Conservation (phyloP, 1,140 invertebrate genomes). For the Chrysopa pallens region DNA sequence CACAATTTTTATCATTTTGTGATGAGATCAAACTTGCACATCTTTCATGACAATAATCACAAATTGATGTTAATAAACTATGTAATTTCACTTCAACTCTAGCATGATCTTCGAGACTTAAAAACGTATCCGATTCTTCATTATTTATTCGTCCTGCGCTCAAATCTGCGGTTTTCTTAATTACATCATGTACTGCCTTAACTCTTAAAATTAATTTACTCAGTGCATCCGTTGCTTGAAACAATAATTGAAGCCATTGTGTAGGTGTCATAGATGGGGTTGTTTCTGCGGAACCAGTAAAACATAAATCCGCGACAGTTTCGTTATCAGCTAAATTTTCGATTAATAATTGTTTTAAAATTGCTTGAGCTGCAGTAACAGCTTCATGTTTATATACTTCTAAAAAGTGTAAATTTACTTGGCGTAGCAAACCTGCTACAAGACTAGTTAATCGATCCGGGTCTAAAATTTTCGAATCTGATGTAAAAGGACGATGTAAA, state of each 20-base stretch:
- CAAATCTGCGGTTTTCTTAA: constrained; percentile 39
- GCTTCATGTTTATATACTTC: constrained; percentile 80
- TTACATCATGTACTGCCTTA: constrained; percentile 53
- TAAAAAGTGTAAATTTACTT: constrained; percentile 74
- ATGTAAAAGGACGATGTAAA: constrained; percentile 66
- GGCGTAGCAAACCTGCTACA: constrained; percentile 70
- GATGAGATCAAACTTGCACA: constrained; percentile 70
- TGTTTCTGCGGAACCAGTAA: constrained; percentile 50
- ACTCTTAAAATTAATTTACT: constrained; percentile 36
- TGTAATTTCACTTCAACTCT: constrained; percentile 49
- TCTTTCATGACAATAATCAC: constrained; percentile 82
- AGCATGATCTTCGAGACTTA: constrained; percentile 47
- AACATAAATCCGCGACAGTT: constrained; percentile 37
- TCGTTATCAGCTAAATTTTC: constrained; percentile 55
- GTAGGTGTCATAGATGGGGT: constrained; percentile 40
- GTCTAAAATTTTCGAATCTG: constrained; percentile 43
- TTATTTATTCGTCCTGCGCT: constrained; percentile 26
- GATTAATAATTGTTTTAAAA: constrained; percentile 75
- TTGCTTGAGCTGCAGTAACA: constrained; percentile 69
- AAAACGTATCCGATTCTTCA: constrained; percentile 30
- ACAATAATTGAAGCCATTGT: constrained; percentile 65
- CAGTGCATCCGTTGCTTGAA: constrained; percentile 51
- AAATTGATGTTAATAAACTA: constrained; percentile 59
- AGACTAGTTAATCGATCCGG: constrained; percentile 77
- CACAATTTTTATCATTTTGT: constrained; percentile 45